phyloP scores from a whole-genome alignment of 2,888 invertebrate genomes.

The Amiota mariae region DNA sequence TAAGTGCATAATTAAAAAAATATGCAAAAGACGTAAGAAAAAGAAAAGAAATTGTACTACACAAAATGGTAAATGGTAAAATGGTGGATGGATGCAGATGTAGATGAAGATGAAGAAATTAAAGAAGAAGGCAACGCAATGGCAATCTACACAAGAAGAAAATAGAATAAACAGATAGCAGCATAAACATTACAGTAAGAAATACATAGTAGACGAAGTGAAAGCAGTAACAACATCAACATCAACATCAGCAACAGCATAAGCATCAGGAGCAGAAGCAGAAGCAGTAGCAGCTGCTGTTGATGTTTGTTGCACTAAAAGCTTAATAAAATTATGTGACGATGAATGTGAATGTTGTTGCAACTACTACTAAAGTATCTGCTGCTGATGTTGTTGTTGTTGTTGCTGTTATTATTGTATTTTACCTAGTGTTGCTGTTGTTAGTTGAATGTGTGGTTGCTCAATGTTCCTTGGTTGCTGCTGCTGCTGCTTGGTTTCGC shows the following conservation, averaged over 20 bases:
- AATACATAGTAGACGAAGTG: conserved; percentile 24
- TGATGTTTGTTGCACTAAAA: conserved; percentile 39
- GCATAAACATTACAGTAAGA: no score
- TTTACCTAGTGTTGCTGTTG: conserved; percentile 32
- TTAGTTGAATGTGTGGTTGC: conserved; percentile 21
- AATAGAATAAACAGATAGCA: not conserved
- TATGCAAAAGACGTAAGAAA: not conserved
- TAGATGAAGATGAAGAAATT: not conserved
- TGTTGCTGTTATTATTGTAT: not conserved
- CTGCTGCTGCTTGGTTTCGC: conserved; percentile 9
- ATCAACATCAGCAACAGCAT: conserved; percentile 36
- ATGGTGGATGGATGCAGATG: no score
- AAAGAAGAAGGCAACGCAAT: not conserved
- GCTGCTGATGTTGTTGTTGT: no score
- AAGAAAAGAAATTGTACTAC: conserved; percentile 1
- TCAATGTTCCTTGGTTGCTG: conserved; percentile 2
- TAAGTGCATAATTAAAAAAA: conserved; percentile 46
- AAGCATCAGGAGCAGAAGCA: no score
- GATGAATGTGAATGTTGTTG: conserved; percentile 53
- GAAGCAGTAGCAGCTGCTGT: conserved; percentile 15
- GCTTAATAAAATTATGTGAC: conserved; percentile 67
- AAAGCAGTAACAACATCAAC: conserved; percentile 40
- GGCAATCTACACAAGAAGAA: not conserved
- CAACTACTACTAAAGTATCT: no score
- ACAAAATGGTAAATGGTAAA: no score